A percentile compares a stretch with the other conserved stretches of the same genome.
These are phyloP conservation scores for Leucoraja ocellata DNA, from an alignment of 2,797 vertebrate species.

Conservation along the genomic window DNA sequence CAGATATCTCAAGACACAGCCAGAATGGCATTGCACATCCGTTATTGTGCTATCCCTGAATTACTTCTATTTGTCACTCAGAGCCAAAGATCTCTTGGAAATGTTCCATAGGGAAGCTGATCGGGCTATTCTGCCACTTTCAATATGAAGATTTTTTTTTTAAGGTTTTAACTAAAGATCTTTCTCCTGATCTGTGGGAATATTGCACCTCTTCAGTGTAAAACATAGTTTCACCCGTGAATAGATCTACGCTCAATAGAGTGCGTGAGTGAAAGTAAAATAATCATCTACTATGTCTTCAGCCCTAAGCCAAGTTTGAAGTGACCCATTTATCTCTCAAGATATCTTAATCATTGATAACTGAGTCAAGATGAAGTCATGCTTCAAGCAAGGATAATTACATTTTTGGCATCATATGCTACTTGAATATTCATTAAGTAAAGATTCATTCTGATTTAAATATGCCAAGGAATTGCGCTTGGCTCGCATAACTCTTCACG, in stretches of 20 bases:
- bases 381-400: conserved; percentile 25
- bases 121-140: neutral
- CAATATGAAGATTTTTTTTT: neutral
- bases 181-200: neutral
- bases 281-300: neutral
- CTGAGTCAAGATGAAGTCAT: conserved; percentile 7
- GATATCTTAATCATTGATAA: conserved; percentile 24
- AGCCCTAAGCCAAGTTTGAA: neutral
- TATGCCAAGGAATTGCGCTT: neutral
- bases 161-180: neutral
- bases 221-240: neutral
- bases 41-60: neutral
- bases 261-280: neutral
- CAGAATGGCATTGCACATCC: neutral
- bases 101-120: neutral
- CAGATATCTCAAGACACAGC: neutral
- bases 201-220: neutral
- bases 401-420: neutral
- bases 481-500: neutral
- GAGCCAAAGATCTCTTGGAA: neutral
- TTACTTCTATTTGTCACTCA: neutral
- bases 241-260: neutral
- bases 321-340: neutral
- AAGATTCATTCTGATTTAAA: neutral
- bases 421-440: conserved; percentile 19